Base-by-base conservation (phyloP, 2,888 invertebrate species). In the Tachina fera region DNA sequence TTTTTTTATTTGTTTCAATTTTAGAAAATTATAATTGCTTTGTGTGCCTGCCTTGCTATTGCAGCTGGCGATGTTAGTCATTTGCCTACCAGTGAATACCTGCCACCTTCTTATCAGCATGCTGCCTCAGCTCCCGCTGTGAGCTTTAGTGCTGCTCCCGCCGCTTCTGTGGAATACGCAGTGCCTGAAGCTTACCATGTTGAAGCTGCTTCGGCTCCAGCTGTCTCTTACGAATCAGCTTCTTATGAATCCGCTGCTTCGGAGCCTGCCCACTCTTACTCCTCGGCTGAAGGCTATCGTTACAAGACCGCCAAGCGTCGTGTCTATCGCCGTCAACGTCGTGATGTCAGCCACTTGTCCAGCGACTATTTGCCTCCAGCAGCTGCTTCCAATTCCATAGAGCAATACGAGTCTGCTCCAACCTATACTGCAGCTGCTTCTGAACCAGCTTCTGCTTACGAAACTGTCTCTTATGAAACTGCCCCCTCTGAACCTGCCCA, bases 401-500 rank as follows among this genome's bases (percentile, higher is more conserved):
- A 31, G 31, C 31, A 31, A 31, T 31, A 31, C 6, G 31, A 31
- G 31, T n/a, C 72, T 67, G 11, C 41, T 51, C n/a, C n/a, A 14
- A 58, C 43, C 8, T 71, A 63, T 45, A 19, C 76, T 9, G 70
- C 74, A 49, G 77, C 74, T 61, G 51, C 31, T 67, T 58, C 83
- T 45, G 87, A 87, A 43, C 84, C 84, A 60, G 84, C 85, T 68
- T 78, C 88, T 58, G 81, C 87, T 14, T 72, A 56, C n/a, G 79
- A 84, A 77, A 78, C 87, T 60, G 79, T 88, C 53, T 85, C 88
- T 16, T 71, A 68, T 19, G 83, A 87, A 16, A 22, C 51, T 47
- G 87, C 87, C 19, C 88, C 88, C 19, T 88, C 88, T 9, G 87
- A 58, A 60, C 90, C 90, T 72, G 89, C 91, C 53, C 91, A 90